Base-by-base conservation (phyloP, 1,140 invertebrate species). In the Hestina assimilis region DNA sequence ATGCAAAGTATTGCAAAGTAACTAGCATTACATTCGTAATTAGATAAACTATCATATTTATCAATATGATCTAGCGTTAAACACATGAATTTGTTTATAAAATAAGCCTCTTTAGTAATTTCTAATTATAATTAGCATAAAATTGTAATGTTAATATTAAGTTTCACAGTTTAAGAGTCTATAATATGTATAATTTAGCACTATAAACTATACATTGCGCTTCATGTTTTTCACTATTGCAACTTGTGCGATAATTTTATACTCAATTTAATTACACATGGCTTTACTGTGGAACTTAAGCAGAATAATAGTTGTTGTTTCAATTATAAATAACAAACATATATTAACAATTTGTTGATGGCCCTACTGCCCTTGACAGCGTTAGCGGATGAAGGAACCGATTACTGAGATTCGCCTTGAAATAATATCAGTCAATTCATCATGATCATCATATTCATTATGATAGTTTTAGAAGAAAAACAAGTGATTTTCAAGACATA, bases 71-170 rank as follows among this genome's bases (percentile, higher is more conserved):
- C 12, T 1, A n/a, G n/a, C n/a, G n/a, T 15, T 29, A 19, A 47
- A 29, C 28, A 29, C 23, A 24, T 26, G 23, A 40, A 51, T n/a
- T 26, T 11, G 15, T 3, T 14, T 5, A 40, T 51, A 33, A 35
- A 40, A 40, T 40, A 40, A 51, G 20, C 46, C 33, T 17, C 17
- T 28, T 19, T 38, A 14, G 17, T 20, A 28, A 28, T 41, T 38
- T 41, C 53, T 56, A 56, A 47, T 56, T 46, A 56, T 17, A 9
- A 47, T 56, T 56, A 47, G 42, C 53, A 56, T 56, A 47, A 29
- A 33, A 35, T 35, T 54, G 29, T 46, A 56, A 46, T 56, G 33
- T 40, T 8, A 47, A 43, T 56, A 45, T 56, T 46, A 47, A 24
- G 45, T 56, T 47, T 56, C 53, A 26, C 21, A 9, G 20, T 12